A percentile compares a stretch with the other conserved stretches of the same genome.
Evolutionary conservation across 2,888 invertebrate species (phyloP).

Genomic region (Podotricha telesiphe): DNA sequence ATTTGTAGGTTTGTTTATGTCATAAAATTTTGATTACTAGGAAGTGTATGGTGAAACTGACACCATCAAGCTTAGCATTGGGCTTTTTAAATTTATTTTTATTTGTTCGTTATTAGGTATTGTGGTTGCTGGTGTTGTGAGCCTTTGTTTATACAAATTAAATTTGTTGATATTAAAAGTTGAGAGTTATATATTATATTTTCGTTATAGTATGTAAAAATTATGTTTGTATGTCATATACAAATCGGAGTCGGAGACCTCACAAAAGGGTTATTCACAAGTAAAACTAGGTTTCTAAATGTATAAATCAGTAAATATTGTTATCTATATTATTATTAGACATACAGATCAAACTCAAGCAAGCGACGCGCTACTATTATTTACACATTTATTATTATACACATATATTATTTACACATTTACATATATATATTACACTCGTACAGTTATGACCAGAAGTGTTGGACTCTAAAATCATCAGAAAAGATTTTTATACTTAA

Average conservation of each 20-base stretch:
- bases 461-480: too few relatives aligned
- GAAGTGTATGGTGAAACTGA: constrained; percentile 54
- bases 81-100: constrained; percentile 19
- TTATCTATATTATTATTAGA: too few relatives aligned
- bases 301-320: too few relatives aligned
- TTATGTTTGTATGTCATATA: not conserved
- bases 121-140: not conserved
- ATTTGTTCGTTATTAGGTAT: constrained; percentile 14
- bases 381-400: too few relatives aligned
- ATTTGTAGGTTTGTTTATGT: constrained; percentile 53
- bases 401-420: too few relatives aligned
- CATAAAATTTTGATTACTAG: constrained; percentile 54
- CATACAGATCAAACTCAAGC: not conserved
- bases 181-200: not conserved
- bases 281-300: too few relatives aligned
- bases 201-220: not conserved
- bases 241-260: not conserved
- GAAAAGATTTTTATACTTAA: too few relatives aligned
- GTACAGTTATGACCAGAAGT: not conserved
- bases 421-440: too few relatives aligned
- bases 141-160: not conserved
- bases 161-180: not conserved
- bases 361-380: not conserved
- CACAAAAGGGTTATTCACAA: not conserved
- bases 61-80: constrained; percentile 23